Base-by-base conservation (phyloP, 2,113 vertebrate species). In the Plestiodon gilberti region DNA sequence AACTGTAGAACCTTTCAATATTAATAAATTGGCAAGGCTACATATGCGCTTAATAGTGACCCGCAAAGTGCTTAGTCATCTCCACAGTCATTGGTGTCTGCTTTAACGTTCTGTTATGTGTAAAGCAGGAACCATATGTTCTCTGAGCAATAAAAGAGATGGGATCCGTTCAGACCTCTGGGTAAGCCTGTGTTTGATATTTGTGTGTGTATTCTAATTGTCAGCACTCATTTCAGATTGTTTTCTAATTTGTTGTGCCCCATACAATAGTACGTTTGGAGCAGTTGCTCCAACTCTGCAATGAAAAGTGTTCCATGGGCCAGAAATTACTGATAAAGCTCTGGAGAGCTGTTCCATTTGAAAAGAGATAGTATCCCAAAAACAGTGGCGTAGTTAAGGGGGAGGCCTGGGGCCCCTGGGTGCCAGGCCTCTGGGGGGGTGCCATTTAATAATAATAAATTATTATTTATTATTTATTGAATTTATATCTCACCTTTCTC, bases 51-150 rank as follows among this genome's bases (percentile, higher is more conserved):
- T 94, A 94, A 93, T 81, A 88, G 84, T 20, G 52, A 92, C 62
- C 75, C 33, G 55, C 78, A 89, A 96, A 93, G 89, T 95, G 95
- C 95, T 96, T 96, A 95, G 96, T 96, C 95, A 97, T 96, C 91
- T 94, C 91, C 88, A 87, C 77, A 89, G 73, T 59, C 23, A 91
- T 87, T 92, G 89, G 48, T 92, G 48, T 83, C 89, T 92, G 22
- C 52, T 52, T 48, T 84, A 48, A 62, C 52, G 25, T 43, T 84
- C 74, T 48, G 40, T 81, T 81, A 86, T 78, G 30, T 76, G 88
- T 40, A 89, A 85, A 87, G 78, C 10, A 30, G 77, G 86, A 92
- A 70, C 33, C 82, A 48, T 20, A n/a, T 0, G 17, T 48, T 17
- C 14, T 88, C 83, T 30, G 73, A 85, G n/a, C 33, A 65, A 74